phyloP scores from a whole-genome alignment of 2,888 invertebrate genomes.

The Acrocyrtus sp. region DNA sequence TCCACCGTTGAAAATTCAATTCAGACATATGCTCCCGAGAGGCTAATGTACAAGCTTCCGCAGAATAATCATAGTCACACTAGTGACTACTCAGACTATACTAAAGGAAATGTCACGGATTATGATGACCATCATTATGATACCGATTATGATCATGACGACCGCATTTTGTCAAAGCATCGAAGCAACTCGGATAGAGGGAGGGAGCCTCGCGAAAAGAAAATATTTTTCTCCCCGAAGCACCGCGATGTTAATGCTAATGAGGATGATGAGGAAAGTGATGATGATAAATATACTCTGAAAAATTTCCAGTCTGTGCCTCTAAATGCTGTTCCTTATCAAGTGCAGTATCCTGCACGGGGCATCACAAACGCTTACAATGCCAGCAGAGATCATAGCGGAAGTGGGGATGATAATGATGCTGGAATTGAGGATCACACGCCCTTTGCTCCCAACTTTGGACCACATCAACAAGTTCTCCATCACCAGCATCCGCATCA shows the following conservation, averaged over 20 bases:
- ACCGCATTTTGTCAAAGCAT: no score
- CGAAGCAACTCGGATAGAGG: background rate
- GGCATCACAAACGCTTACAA: background rate
- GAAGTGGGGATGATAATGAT: constrained; percentile 1
- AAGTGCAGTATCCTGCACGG: constrained; percentile 10
- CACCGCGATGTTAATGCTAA: constrained; percentile 12
- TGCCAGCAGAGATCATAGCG: background rate
- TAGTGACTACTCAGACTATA: no score
- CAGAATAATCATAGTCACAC: no score
- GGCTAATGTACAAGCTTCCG: no score
- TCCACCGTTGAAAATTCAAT: no score
- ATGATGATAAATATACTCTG: background rate
- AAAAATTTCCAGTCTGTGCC: background rate
- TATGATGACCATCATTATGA: no score
- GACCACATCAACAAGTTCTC: constrained; percentile 4
- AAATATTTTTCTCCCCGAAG: constrained; percentile 41
- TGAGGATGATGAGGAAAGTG: constrained; percentile 4
- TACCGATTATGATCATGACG: no score
- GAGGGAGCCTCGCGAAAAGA: constrained; percentile 17
- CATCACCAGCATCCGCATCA: background rate
- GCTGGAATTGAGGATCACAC: background rate
- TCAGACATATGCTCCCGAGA: no score
- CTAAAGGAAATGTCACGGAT: no score
- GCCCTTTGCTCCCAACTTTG: constrained; percentile 40
- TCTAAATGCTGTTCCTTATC: constrained; percentile 10